Base-by-base conservation (phyloP, 1,140 invertebrate genomes). In the Aradophagus sp. region DNA sequence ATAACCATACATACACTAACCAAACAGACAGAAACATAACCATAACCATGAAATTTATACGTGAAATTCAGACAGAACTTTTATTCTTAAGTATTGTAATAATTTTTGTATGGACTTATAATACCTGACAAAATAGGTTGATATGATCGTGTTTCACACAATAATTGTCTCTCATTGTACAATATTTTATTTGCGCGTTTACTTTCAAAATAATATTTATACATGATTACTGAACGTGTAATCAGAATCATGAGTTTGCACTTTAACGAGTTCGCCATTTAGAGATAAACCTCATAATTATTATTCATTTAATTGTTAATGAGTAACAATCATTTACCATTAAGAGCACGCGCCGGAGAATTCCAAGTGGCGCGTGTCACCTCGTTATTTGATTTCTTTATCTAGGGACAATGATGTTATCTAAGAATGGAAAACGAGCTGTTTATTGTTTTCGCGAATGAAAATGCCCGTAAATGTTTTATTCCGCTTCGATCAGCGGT, bases 301-400 rank as follows among this genome's bases (percentile, higher is more conserved):
- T 59, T 59, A 68, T 68, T 59, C 63, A 47, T 59, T 45, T 67
- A 38, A 34, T 67, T 52, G 53, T 59, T 44, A 59, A 67, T 47
- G 63, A 67, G 53, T 67, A 67, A 67, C 32, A 11, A 66, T 56
- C 50, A 48, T 50, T 59, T 52, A 38, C 63, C 63, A 59, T 67
- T 67, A 53, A 39, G 15, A 67, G 53, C 63, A 67, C 53, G 39
- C 36, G 45, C 13, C 38, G 27, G 23, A 17, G 52, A 58, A 66
- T 58, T 52, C 44, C 38, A 42, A 48, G 26, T 35, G 35, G 19
- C 50, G 44, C 50, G 36, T 67, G 61, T 65, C 61, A 55, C 61
- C 50, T 48, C 14, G 26, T 39, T 47, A 35, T 50, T 56, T 47
- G 32, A 42, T 50, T 48, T 52, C 53, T 65, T 65, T 65, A 65